Evolutionary conservation across 64 coral and sea anemone genomes (phyloP), one percentile per base, ranked within the genome.

Genomic region (Acropora tenuis): DNA sequence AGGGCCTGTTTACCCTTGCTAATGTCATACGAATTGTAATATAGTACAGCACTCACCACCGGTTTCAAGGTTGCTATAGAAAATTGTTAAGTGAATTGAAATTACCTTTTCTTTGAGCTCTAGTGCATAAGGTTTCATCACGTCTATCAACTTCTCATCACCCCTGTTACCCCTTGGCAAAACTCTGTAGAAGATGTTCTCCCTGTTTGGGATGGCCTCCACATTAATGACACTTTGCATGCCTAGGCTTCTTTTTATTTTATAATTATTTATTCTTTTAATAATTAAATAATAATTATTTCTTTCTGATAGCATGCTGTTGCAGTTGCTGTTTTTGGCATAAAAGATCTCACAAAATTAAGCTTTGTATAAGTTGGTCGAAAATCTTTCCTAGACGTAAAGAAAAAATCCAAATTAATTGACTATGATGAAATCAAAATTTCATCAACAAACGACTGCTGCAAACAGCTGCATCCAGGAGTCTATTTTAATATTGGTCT

Each of bases 281-380:
- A n/a, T n/a, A n/a, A n/a, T n/a, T n/a, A n/a, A n/a, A n/a, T n/a
- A n/a, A n/a, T n/a, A n/a, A n/a, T 43, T 15, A 92, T 92, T 65
- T 78, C 52, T 9, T 69, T 46, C 46, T 75, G 69, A 42, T 69
- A 50, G 15, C 47, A 44, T 15, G 6, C 41, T 6, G 80, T 92
- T 43, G 80, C 90, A 43, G 90, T 92, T 41, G 90, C 90, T 76
- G 90, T 92, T 41, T 82, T 55, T 18, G 90, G 80, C 47, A 84
- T 84, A 49, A 92, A 57, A 81, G 79, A 47, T 3, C 49, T 43
- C 68, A 92, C 43, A 43, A 92, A n/a, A n/a, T n/a, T n/a, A n/a
- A n/a, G n/a, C n/a, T n/a, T n/a, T n/a, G n/a, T n/a, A n/a, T n/a
- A n/a, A n/a, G n/a, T n/a, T n/a, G n/a, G n/a, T n/a, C n/a, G 41